Conservation (phyloP, 2,797 vertebrate genomes). For the Paratrypauchen microcephalus region DNA sequence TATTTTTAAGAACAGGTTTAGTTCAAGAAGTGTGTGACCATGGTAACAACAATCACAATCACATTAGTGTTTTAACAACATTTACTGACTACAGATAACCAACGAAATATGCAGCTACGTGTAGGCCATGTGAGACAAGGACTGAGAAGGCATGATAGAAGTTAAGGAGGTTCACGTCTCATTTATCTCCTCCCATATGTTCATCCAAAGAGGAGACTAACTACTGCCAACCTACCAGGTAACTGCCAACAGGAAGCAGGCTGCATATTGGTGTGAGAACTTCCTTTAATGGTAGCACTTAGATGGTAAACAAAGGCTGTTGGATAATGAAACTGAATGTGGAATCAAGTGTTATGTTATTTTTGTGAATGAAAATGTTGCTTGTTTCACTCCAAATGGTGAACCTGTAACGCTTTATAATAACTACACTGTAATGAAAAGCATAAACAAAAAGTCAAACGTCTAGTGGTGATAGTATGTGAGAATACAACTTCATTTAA, state of each 20-base stretch:
- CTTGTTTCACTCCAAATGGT: conserved; percentile 64
- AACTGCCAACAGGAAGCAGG: conserved; percentile 63
- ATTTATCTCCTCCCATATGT: conserved; percentile 18
- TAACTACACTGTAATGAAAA: no score
- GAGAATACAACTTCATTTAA: no score
- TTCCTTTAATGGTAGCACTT: conserved; percentile 51
- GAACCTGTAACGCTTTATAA: no score
- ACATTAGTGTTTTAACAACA: conserved; percentile 23
- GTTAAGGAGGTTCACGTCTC: conserved; percentile 5
- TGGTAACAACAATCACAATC: conserved; percentile 52
- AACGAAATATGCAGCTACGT: conserved; percentile 4
- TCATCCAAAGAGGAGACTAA: conserved; percentile 46
- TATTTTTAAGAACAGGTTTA: conserved; percentile 6
- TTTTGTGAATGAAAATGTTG: conserved; percentile 59
- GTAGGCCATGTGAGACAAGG: conserved; percentile 6
- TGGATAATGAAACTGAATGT: conserved; percentile 58
- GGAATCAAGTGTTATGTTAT: conserved; percentile 41
- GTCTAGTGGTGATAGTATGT: no score
- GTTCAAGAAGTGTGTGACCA: conserved; percentile 29
- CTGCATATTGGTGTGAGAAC: conserved; percentile 29
- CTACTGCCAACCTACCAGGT: conserved; percentile 75
- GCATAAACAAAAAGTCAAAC: no score
- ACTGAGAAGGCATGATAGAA: not conserved
- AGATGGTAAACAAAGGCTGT: conserved; percentile 22
- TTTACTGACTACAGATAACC: not conserved